Evolutionary conservation across 2,113 vertebrate species (phyloP), one percentile per base, ranked within the genome.

Genomic region (Diglossa brunneiventris): DNA sequence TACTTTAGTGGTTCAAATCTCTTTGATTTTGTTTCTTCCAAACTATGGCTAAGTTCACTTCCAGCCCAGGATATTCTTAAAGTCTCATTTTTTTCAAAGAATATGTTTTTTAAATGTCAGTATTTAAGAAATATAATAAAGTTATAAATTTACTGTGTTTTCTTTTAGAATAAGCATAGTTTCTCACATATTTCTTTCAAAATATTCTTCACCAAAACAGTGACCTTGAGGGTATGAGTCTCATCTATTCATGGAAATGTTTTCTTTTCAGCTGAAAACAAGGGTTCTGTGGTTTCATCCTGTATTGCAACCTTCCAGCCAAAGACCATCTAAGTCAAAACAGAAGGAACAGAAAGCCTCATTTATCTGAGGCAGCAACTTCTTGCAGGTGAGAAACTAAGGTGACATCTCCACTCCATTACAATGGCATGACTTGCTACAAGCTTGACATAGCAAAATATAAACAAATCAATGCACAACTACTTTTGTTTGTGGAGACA

Each of bases 21-120:
- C 89, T 94, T 83, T 49, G 39, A 37, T 96, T 94, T 91, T 78
- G 31, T 94, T 96, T 96, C 85, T 95, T 97, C 90, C 81, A 95
- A 94, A 78, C n/a, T 55, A 77, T 49, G 33, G 69, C 88, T 94
- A 95, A 81, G 64, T 87, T 92, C 11, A 63, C 78, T 91, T 85
- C 89, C 73, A 76, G 44, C 87, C 30, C 49, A 79, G 70, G 81
- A 80, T 91, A 91, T 92, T 92, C 87, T 94, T 96, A 66, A 96
- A 94, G 77, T 89, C 55, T 77, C 19, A 12, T 53, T 73, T 94
- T 94, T 94, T 77, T n/a, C 53, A 90, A 79, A 85, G 37, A 89
- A 46, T 94, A 53, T 42, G 33, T 0, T 52, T 69, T 80, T 80
- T 59, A 92, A 96, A 89, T 80, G 33, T 80, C 47, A 90, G 67